Base-by-base conservation (phyloP, 2,113 vertebrate genomes). In the Vicugna pacos region DNA sequence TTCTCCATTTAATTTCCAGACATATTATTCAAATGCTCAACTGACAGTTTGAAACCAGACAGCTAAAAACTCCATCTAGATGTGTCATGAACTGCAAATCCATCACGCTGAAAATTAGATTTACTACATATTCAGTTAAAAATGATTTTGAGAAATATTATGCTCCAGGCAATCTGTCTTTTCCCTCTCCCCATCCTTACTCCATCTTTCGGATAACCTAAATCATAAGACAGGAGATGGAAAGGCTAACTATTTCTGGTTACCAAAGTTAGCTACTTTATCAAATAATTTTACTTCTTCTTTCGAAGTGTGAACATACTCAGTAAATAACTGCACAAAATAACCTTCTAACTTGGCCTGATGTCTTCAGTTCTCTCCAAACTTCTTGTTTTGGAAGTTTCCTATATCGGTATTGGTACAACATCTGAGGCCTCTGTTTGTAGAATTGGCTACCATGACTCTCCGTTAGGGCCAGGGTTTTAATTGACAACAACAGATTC, bases 111-210 rank as follows among this genome's bases (percentile, higher is more conserved):
- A 93, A 87, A 91, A 70, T 48, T 93, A 17, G 30, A 69, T 69
- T 54, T 8, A 86, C 46, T 16, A 69, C 30, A 87, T 38, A 70
- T 79, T 79, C 56, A 72, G 32, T 91, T 65, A 52, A 35, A 93
- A 92, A 15, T 58, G 52, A 87, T 56, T 96, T 93, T 91, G 81
- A 73, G 48, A 72, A 79, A 65, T 80, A 73, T 14, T 87, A 28
- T 65, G 65, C 56, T 91, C 35, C 38, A 77, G 14, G 19, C 3
- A 60, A 32, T 69, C 2, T 60, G 46, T 73, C 17, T 58, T 93
- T 81, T 56, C 15, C 20, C 35, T 84, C 50, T 91, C 3, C n/a
- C 14, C 0, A n/a, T 83, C 70, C 7, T 11, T 87, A 38, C 5
- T 52, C 13, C 4, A 8, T 35, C 70, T 20, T 64, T 48, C 9